A percentile compares a stretch with the other conserved stretches of the same genome.
phyloP scores from a whole-genome alignment of 2,888 invertebrate species.

The Tetramorium bicarinatum region DNA sequence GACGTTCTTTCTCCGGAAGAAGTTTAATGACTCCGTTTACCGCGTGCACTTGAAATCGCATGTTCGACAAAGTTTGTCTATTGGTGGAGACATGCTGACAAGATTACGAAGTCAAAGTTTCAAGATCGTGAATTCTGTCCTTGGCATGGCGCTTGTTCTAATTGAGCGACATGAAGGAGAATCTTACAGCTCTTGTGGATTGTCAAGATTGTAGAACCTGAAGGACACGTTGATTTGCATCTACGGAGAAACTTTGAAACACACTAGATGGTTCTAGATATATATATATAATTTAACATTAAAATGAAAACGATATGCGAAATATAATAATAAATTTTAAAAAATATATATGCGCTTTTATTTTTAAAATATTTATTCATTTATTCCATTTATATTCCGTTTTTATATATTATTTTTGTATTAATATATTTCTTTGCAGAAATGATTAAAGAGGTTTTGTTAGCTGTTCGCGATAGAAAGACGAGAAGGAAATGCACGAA shows the following conservation, averaged over 20 bases:
- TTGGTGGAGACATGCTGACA: constrained; percentile 35
- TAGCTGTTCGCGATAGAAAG: constrained; percentile 57
- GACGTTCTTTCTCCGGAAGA: constrained; percentile 24
- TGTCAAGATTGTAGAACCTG: constrained; percentile 29
- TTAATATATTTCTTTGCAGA: neutral
- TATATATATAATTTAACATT: neutral
- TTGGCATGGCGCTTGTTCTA: constrained; percentile 68
- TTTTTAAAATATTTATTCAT: neutral
- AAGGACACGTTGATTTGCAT: constrained; percentile 37
- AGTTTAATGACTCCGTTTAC: constrained; percentile 66
- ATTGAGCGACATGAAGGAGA: constrained; percentile 74
- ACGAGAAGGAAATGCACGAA: constrained; percentile 43
- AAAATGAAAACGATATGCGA: neutral
- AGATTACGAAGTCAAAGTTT: constrained; percentile 65
- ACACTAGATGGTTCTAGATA: neutral
- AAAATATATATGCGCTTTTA: neutral
- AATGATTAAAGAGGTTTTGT: constrained; percentile 64
- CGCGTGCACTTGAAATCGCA: constrained; percentile 65
- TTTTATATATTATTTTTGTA: neutral
- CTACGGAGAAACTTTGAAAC: neutral
- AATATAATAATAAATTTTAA: neutral
- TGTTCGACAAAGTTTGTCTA: constrained; percentile 38
- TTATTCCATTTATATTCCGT: neutral
- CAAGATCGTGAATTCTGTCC: constrained; percentile 58
- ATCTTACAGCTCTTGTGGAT: constrained; percentile 43